These are phyloP conservation scores for Cerastis leucographa DNA, from an alignment of 2,888 invertebrate genomes.

Conservation along the genomic window DNA sequence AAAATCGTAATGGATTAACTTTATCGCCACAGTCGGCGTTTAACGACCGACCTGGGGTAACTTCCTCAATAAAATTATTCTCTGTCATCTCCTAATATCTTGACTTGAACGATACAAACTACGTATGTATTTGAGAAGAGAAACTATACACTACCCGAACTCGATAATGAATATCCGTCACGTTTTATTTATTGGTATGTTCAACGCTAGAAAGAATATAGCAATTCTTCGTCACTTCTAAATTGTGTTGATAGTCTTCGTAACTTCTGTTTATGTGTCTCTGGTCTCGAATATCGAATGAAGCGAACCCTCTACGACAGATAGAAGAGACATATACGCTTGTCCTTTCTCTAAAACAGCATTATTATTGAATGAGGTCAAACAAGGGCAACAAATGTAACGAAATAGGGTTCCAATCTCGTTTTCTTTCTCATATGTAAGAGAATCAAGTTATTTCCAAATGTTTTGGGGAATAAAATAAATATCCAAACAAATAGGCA, in stretches of 20 bases:
- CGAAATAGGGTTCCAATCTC: conserved; percentile 69
- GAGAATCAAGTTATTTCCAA: conserved; percentile 58
- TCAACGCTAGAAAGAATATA: conserved; percentile 20
- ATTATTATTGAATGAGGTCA: conserved; percentile 59
- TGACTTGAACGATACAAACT: conserved; percentile 66
- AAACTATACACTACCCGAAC: conserved; percentile 24
- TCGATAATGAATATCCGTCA: conserved; percentile 8
- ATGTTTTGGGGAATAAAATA: conserved; percentile 60
- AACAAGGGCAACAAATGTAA: conserved; percentile 55
- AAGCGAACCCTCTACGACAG: conserved; percentile 26
- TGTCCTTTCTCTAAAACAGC: conserved; percentile 55
- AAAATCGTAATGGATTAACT: conserved; percentile 89
- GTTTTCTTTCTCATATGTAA: conserved; percentile 66
- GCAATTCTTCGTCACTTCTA: conserved; percentile 26
- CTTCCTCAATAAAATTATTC: conserved; percentile 90
- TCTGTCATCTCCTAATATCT: conserved; percentile 74
- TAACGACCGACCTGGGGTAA: conserved; percentile 85
- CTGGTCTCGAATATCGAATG: conserved; percentile 49
- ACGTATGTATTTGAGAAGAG: conserved; percentile 32
- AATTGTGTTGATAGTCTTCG: conserved; percentile 42
- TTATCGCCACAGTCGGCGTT: conserved; percentile 84
- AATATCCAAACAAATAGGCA: conserved; percentile 55
- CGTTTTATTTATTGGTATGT: conserved; percentile 10
- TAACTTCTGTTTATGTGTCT: conserved; percentile 30
- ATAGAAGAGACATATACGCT: conserved; percentile 39